A percentile compares a stretch with the other conserved stretches of the same genome.
Evolutionary conservation across 2,797 vertebrate species (phyloP).

Genomic region (Tokudaia tokunoshimensis): DNA sequence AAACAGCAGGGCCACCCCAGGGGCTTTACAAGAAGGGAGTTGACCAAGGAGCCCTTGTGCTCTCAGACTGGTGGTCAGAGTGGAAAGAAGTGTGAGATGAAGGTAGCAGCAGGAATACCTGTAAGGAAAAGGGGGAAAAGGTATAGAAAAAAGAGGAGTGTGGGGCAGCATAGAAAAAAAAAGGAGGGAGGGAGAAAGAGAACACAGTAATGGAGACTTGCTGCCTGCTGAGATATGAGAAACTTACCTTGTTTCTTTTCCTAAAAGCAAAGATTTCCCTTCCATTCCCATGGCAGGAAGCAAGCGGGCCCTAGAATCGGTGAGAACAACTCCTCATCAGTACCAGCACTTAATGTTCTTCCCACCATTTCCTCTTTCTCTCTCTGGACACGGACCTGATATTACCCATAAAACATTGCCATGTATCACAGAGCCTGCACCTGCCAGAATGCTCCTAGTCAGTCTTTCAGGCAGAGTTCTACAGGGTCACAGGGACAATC

Average conservation of each 20-base stretch:
- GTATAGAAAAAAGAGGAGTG: neutral
- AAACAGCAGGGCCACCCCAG: neutral
- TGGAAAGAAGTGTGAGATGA: neutral
- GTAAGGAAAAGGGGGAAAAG: neutral
- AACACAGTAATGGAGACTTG: neutral
- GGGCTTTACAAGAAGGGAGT: neutral
- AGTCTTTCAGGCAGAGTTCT: neutral
- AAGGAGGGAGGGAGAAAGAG: neutral
- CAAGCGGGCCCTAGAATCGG: neutral
- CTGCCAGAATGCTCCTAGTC: neutral
- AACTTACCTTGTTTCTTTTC: neutral
- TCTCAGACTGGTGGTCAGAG: neutral
- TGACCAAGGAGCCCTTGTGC: neutral
- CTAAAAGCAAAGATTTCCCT: neutral
- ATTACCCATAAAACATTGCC: neutral
- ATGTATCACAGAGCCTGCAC: neutral
- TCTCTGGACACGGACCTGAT: neutral
- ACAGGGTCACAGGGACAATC: neutral
- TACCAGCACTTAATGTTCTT: neutral
- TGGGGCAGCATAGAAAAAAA: neutral
- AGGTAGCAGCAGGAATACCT: neutral
- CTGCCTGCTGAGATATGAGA: neutral
- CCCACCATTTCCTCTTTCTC: fast-evolving
- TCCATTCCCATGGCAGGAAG: neutral
- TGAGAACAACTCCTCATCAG: neutral